Evolutionary conservation across 2,888 invertebrate species (phyloP), one percentile per base, ranked within the genome.

Genomic region (Eupithecia pulchellata): DNA sequence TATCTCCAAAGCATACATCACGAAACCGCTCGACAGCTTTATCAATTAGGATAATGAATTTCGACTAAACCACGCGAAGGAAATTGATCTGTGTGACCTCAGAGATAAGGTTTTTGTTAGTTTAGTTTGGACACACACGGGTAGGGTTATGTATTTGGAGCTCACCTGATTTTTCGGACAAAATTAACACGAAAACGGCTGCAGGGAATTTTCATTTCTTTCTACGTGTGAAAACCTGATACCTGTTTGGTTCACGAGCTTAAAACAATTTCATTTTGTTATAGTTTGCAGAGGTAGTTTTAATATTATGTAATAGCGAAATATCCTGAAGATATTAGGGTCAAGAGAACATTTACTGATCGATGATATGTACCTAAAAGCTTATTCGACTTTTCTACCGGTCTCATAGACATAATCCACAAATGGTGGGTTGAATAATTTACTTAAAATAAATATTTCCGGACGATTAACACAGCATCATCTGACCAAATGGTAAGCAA

Each of bases 31-130:
- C 55, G 66, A 30, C 32, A 42, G 36, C 57, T 52, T 63, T 68
- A 71, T 71, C 68, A 71, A 73, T 73, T 71, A 68, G 71, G 70
- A 73, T 71, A 73, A 73, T 64, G 73, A 73, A 66, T 73, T 66
- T 73, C 63, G 36, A 30, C 32, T 32, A 57, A 36, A 64, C n/a
- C 25, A 29, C 42, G 42, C 52, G 58, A 55, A 55, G 30, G 65
- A 66, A 68, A 71, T 13, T 47, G 66, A 61, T 62, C 68, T 66
- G 17, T 73, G 27, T 58, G 34, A 29, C 36, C 42, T 71, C 39
- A 36, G 11, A 30, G 4, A 36, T 68, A 68, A 60, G 63, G 65
- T 64, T 25, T 61, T 20, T 55, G 68, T 27, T 70, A 13, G 30
- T 68, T 39, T 64, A 39, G 30, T 25, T 36, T 6, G 57, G 17